Conservation (phyloP, 2,113 vertebrate genomes). For the Panthera tigris region DNA sequence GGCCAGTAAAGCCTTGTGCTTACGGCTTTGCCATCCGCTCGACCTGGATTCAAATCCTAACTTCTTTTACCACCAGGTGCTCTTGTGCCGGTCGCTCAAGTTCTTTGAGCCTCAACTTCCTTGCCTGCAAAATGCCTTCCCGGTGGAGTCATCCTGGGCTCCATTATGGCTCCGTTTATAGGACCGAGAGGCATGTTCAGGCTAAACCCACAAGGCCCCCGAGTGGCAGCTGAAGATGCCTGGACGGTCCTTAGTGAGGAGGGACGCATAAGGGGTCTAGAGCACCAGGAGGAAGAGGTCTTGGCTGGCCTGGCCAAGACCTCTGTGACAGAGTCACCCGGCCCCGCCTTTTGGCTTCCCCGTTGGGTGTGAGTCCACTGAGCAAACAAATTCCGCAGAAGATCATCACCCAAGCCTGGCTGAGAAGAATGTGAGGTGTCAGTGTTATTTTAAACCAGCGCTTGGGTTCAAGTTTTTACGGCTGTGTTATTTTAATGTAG, state of each 20-base stretch:
- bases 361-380: neutral
- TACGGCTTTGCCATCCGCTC: neutral
- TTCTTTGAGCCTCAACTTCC: neutral
- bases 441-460: neutral
- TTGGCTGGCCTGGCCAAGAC: neutral
- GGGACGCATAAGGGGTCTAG: neutral
- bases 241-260: fast-evolving
- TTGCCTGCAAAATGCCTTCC: neutral
- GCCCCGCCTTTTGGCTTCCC: neutral
- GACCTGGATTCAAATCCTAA: neutral
- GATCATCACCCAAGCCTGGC: neutral
- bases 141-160: neutral
- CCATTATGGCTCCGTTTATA: no score
- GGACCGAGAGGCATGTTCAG: fast-evolving
- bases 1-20: neutral
- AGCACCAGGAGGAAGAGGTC: neutral
- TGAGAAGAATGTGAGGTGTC: neutral
- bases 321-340: fast-evolving
- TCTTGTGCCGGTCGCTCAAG: neutral
- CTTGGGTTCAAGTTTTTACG: neutral
- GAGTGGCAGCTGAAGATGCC: fast-evolving
- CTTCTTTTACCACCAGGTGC: neutral
- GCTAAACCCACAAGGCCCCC: neutral
- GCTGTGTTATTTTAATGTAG: neutral
- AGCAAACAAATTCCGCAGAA: neutral